Evolutionary conservation across 2,888 invertebrate genomes (phyloP).

Genomic region (Parnassius orleans): DNA sequence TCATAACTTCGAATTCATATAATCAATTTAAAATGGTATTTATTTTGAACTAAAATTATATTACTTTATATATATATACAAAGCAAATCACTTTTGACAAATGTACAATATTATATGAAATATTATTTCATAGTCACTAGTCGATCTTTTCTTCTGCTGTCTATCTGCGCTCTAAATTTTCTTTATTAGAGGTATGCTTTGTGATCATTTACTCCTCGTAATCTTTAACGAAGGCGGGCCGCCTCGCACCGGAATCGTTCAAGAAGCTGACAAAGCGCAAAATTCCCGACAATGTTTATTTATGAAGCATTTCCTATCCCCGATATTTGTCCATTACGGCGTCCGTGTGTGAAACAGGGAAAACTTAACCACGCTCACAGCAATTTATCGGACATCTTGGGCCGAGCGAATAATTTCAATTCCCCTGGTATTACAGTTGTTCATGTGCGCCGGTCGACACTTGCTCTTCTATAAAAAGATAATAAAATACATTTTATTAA

Average conservation of each 20-base stretch:
- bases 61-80: too few relatives aligned
- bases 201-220: constrained; percentile 15
- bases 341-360: constrained; percentile 6
- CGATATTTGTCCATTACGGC: constrained; percentile 22
- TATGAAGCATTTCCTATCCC: constrained; percentile 18
- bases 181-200: background rate
- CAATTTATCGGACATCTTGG: constrained; percentile 17
- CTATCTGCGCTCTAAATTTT: background rate
- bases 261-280: constrained; percentile 25
- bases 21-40: too few relatives aligned
- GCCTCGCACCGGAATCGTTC: constrained; percentile 17
- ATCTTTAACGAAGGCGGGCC: constrained; percentile 16
- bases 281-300: constrained; percentile 24
- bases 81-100: too few relatives aligned
- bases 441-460: too few relatives aligned
- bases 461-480: too few relatives aligned
- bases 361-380: constrained; percentile 7
- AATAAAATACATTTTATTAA: too few relatives aligned
- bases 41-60: too few relatives aligned
- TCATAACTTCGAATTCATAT: too few relatives aligned
- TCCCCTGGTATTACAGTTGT: too few relatives aligned
- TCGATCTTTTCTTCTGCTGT: background rate
- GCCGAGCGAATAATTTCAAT: background rate
- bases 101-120: too few relatives aligned
- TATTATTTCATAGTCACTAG: too few relatives aligned